These are phyloP conservation scores for Platycnemis pennipes DNA, from an alignment of 2,888 invertebrate species.

Conservation along the genomic window DNA sequence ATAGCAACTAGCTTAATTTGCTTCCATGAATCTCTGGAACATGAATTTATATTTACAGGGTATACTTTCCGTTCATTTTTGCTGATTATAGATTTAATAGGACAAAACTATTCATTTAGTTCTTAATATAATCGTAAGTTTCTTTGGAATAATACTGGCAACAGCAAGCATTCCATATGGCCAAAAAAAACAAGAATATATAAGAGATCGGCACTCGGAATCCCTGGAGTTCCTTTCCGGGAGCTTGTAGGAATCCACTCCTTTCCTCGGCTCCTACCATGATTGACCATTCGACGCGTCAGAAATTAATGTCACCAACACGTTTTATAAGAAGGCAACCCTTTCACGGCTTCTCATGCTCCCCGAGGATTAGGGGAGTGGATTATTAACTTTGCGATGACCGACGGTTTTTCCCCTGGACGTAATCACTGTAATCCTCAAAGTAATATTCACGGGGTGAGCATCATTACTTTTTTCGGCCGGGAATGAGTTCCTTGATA, in stretches of 20 bases:
- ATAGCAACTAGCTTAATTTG: no score
- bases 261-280: not conserved
- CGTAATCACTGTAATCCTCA: conserved; percentile 3
- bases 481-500: conserved; percentile 22
- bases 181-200: no score
- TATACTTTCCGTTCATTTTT: no score
- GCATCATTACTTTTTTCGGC: not conserved
- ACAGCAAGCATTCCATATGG: no score
- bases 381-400: not conserved
- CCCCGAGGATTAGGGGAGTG: not conserved
- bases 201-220: no score
- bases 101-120: no score
- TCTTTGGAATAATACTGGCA: no score
- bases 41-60: no score
- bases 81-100: no score
- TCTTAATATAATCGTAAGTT: no score
- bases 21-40: no score
- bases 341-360: not conserved
- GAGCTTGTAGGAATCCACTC: not conserved
- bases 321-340: not conserved
- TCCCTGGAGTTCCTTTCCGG: not conserved
- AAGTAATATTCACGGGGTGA: not conserved
- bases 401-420: not conserved
- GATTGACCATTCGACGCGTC: not conserved
- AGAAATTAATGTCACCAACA: conserved; percentile 23